These are phyloP conservation scores for Vidua macroura DNA, from an alignment of 2,113 vertebrate species.

Conservation along the genomic window DNA sequence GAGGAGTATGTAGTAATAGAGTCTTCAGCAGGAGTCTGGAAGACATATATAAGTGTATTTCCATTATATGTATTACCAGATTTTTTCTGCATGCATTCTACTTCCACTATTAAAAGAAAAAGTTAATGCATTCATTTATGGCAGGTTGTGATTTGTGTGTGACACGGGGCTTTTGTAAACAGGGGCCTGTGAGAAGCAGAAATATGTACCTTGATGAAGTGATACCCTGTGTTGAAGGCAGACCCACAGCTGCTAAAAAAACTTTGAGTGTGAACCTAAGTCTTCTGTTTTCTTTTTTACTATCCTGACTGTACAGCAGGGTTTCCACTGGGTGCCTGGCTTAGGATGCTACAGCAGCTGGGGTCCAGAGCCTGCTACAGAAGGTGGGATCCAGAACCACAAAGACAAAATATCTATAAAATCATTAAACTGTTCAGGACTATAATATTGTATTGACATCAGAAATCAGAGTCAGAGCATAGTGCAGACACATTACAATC, in stretches of 20 bases:
- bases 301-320: rapidly evolving
- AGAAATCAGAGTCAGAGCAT: neutral
- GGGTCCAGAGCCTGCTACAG: neutral
- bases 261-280: neutral
- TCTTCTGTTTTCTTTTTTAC: neutral
- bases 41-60: neutral
- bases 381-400: neutral
- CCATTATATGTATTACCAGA: neutral
- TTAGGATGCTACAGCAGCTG: neutral
- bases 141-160: neutral
- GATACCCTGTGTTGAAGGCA: neutral
- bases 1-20: neutral
- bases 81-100: neutral
- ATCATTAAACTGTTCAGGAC: neutral
- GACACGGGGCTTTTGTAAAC: neutral
- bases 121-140: neutral
- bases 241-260: neutral
- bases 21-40: neutral
- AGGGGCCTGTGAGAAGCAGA: neutral
- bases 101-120: neutral
- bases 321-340: neutral
- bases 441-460: neutral
- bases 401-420: neutral
- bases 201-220: neutral
- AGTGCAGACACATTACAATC: neutral